These are phyloP conservation scores for Caenorhabditis uteleia DNA, from an alignment of 2,888 invertebrate genomes.

Conservation along the genomic window DNA sequence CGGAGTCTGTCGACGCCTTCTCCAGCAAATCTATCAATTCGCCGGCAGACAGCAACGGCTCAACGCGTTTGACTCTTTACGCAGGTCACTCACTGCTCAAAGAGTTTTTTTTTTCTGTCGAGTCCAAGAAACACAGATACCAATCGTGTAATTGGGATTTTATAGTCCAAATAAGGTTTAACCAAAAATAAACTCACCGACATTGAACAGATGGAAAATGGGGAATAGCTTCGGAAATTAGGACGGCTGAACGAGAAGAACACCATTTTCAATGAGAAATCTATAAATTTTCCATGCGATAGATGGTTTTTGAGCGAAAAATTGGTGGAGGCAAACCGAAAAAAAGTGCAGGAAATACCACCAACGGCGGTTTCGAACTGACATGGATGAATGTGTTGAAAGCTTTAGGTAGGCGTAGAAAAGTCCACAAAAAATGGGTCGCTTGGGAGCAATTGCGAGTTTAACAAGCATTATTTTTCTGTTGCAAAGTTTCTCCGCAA, in stretches of 20 bases:
- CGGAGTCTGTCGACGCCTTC: conserved; percentile 40
- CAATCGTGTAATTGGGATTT: no score
- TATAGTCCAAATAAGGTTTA: no score
- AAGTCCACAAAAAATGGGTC: conserved; percentile 1
- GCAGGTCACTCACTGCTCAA: no score
- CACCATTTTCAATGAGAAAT: neutral
- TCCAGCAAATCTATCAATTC: conserved; percentile 38
- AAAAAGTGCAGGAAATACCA: neutral
- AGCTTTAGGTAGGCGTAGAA: conserved; percentile 3
- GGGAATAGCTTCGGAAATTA: neutral
- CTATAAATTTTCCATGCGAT: no score
- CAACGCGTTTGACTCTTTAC: no score
- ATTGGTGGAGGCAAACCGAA: neutral
- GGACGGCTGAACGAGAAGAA: neutral
- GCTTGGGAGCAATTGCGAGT: conserved; percentile 5
- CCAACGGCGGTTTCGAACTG: neutral
- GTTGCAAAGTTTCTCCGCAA: no score
- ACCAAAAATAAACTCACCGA: no score
- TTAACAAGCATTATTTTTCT: no score
- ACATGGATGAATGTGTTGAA: neutral
- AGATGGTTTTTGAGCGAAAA: neutral
- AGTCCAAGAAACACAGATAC: no score
- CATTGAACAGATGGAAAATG: neutral
- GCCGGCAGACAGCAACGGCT: no score
- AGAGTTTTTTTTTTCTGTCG: no score